Evolutionary conservation across 2,113 vertebrate genomes (phyloP).

Genomic region (human): GRCh38 chr16:52714501-52715000

Average conservation of each 20-base stretch:
- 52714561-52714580: neutral
- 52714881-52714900: neutral
- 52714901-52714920: neutral
- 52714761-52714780: neutral
- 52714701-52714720: neutral
- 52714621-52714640: neutral
- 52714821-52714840: neutral
- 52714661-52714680: neutral
- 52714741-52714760: neutral
- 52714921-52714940: neutral
- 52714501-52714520: neutral
- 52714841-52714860: neutral
- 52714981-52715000: neutral
- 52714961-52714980: neutral
- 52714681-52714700: neutral
- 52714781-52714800: neutral
- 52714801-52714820: neutral
- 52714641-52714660: neutral
- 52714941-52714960: neutral
- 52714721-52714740: neutral
- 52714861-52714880: neutral
- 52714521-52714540: neutral
- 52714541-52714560: neutral
- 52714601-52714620: neutral
- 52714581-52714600: slow-evolving; percentile 19